Base-by-base conservation (phyloP, 2,113 vertebrate genomes). In the Phocoena sinus region DNA sequence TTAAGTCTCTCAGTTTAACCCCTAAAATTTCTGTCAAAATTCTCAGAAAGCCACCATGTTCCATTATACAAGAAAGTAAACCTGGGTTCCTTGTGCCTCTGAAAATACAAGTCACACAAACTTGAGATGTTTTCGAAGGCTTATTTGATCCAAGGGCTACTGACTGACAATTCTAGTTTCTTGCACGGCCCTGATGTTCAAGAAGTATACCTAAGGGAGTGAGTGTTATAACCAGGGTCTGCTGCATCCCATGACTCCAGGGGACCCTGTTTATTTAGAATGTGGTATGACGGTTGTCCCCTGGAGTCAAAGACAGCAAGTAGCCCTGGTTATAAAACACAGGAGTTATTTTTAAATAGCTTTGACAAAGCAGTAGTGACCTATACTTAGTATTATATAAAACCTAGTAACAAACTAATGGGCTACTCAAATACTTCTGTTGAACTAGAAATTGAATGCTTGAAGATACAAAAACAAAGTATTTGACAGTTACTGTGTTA, bases 21-120 rank as follows among this genome's bases (percentile, higher is more conserved):
- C 56, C 76, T 10, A 71, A 53, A n/a, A 73, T 67, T 60, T 73
- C 38, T 10, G 17, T 41, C n/a, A 60, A 56, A 87, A 80, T 58
- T 95, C 89, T 90, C 71, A 96, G 67, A 81, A 67, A 97, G 67
- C 28, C 36, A 70, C n/a, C 23, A 14, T n/a, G 18, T 92, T 94
- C 50, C 62, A 70, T 8, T 60, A 68, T 33, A 47, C 1, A 33
- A 77, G 33, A 71, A 73, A 83, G 33, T 65, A 93, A 91, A 77
- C 23, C 41, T 56, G 25, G 25, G 65, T 14, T 82, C 33, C 71
- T 93, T 65, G 53, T 65, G 50, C 56, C 81, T 93, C 60, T 62
- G 47, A 82, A 94, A 95, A 79, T 38, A 33, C 15, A 83, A 92
- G 36, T 53, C n/a, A 70, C 11, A 77, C 18, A 36, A 80, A 58